These are phyloP conservation scores for Tupaia chinensis DNA, from an alignment of 2,113 vertebrate species.

Conservation along the genomic window DNA sequence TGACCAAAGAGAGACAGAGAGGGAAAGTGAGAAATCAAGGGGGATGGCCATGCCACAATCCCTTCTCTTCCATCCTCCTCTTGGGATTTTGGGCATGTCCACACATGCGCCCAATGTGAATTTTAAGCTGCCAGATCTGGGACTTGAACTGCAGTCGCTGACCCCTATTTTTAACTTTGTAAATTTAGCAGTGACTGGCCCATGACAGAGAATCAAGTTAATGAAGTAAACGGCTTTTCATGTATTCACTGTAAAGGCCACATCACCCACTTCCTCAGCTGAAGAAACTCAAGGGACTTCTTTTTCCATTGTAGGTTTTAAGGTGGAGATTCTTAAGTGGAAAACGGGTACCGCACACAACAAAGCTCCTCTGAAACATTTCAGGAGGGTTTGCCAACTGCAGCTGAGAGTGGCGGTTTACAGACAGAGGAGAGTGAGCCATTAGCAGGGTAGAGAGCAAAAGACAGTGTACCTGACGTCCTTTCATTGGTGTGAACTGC, in stretches of 20 bases:
- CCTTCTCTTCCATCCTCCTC: too few species aligned
- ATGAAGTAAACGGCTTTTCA: neutral
- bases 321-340: neutral
- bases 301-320: neutral
- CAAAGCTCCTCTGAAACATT: neutral
- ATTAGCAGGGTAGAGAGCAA: neutral
- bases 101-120: too few species aligned
- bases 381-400: rapidly evolving
- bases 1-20: too few species aligned
- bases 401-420: neutral
- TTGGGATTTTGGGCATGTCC: too few species aligned
- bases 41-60: too few species aligned
- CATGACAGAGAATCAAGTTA: neutral
- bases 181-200: neutral
- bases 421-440: neutral
- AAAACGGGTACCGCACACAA: neutral
- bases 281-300: neutral
- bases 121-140: too few species aligned
- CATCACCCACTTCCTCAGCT: neutral
- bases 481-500: neutral
- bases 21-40: too few species aligned
- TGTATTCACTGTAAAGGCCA: neutral
- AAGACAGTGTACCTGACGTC: rapidly evolving
- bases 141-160: too few species aligned
- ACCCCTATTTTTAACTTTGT: conserved; percentile 14